Evolutionary conservation across 2,888 invertebrate species (phyloP).

Genomic region (Drosophila koepferae): DNA sequence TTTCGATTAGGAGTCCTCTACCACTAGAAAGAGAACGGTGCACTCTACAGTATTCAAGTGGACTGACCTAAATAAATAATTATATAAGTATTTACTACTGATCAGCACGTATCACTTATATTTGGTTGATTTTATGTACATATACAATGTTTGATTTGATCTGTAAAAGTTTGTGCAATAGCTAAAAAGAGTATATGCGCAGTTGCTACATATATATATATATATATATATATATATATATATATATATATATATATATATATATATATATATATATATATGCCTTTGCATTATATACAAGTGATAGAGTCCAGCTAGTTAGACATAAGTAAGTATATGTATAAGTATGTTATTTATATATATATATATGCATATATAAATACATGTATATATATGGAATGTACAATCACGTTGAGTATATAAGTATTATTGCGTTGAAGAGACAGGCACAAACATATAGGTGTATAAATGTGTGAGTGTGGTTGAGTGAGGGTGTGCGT

Average conservation of each 20-base stretch:
- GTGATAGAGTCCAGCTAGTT: conserved; percentile 37
- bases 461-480: conserved; percentile 26
- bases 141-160: conserved; percentile 41
- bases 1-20: conserved; percentile 4
- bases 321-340: conserved; percentile 38
- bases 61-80: conserved; percentile 48
- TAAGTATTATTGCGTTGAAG: conserved; percentile 78
- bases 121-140: conserved; percentile 48
- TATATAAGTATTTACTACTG: conserved; percentile 21
- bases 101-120: conserved; percentile 56
- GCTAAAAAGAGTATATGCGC: conserved; percentile 22
- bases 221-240: conserved; percentile 1
- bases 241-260: not conserved
- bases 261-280: conserved; percentile 4
- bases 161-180: conserved; percentile 40
- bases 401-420: conserved; percentile 77
- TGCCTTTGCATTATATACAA: conserved; percentile 44
- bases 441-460: conserved; percentile 70
- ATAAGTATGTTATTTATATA: conserved; percentile 25
- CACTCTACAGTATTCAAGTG: conserved; percentile 26
- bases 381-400: conserved; percentile 59
- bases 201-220: conserved; percentile 11
- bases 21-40: conserved; percentile 35
- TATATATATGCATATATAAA: not conserved
- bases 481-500: conserved; percentile 17